A percentile compares a stretch with the other conserved stretches of the same genome.
phyloP scores from a whole-genome alignment of 2,113 vertebrate genomes.

The Otocyon megalotis region DNA sequence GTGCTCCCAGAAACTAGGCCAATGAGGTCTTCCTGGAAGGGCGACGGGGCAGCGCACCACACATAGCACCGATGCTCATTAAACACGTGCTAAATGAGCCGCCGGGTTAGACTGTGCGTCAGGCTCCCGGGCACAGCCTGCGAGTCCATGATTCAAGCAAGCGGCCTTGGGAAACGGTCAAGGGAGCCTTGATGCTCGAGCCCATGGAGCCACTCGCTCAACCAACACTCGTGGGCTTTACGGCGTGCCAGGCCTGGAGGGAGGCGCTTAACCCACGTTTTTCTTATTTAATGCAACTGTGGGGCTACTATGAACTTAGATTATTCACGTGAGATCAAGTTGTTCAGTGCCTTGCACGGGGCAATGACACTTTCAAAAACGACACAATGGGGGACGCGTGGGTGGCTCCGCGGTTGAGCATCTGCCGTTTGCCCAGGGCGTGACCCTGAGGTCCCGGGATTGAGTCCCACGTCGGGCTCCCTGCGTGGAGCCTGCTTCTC shows the following conservation, averaged over 20 bases:
- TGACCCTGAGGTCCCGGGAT: no score
- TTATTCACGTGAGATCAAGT: conserved; percentile 76
- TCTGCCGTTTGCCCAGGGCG: no score
- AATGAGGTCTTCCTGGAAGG: neutral
- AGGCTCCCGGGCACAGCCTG: neutral
- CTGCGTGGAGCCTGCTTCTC: no score
- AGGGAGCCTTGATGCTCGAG: neutral
- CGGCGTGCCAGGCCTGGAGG: conserved; percentile 30
- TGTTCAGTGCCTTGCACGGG: conserved; percentile 74
- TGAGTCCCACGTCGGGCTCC: no score
- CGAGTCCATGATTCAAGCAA: neutral
- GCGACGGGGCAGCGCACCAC: neutral
- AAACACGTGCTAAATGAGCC: neutral
- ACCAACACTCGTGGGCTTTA: conserved; percentile 50
- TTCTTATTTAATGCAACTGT: conserved; percentile 70
- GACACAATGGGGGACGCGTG: conserved; percentile 25
- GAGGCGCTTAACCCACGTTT: conserved; percentile 52
- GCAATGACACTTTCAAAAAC: conserved; percentile 65
- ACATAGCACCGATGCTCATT: neutral
- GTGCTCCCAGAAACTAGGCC: neutral
- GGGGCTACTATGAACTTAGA: conserved; percentile 65
- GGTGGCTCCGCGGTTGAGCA: no score
- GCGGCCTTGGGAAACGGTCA: conserved; percentile 25
- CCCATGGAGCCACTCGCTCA: conserved; percentile 1
- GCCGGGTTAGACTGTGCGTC: neutral